Conservation (phyloP, 2,797 vertebrate species). For the Pempheris klunzingeri region DNA sequence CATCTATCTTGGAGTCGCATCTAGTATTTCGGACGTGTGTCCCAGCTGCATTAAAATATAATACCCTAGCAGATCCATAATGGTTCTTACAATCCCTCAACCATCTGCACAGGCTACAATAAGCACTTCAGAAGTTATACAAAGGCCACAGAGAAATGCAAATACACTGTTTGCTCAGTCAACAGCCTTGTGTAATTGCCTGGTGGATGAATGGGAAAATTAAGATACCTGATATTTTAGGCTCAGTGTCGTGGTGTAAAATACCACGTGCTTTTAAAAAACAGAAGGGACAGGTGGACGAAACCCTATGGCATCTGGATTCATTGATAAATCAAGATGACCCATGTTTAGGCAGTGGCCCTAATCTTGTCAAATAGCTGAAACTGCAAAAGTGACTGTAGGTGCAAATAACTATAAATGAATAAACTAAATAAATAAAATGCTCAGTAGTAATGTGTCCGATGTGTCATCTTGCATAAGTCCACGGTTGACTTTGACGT, state of each 20-base stretch:
- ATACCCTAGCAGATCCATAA: constrained; percentile 72
- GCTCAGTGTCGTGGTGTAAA: constrained; percentile 8
- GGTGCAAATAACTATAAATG: neutral
- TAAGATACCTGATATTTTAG: constrained; percentile 32
- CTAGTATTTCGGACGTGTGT: constrained; percentile 45
- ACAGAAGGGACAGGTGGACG: constrained; percentile 6
- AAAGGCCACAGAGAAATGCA: constrained; percentile 46
- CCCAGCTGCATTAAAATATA: constrained; percentile 64
- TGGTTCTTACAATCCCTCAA: constrained; percentile 50
- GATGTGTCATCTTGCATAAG: neutral
- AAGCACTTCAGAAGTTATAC: constrained; percentile 52
- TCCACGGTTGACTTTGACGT: constrained; percentile 6
- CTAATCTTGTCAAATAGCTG: neutral
- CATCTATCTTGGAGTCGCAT: constrained; percentile 46
- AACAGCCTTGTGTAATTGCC: constrained; percentile 50
- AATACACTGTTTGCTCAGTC: constrained; percentile 54
- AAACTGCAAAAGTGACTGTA: neutral
- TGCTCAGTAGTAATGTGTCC: neutral
- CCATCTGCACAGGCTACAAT: constrained; percentile 63
- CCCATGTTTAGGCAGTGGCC: neutral
- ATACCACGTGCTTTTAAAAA: constrained; percentile 16
- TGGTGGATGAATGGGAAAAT: constrained; percentile 31
- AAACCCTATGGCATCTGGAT: constrained; percentile 5
- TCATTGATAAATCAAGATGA: neutral
- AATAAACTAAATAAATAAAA: too few species aligned